These are phyloP conservation scores for Melieria crassipennis DNA, from an alignment of 2,888 invertebrate genomes.

Conservation along the genomic window DNA sequence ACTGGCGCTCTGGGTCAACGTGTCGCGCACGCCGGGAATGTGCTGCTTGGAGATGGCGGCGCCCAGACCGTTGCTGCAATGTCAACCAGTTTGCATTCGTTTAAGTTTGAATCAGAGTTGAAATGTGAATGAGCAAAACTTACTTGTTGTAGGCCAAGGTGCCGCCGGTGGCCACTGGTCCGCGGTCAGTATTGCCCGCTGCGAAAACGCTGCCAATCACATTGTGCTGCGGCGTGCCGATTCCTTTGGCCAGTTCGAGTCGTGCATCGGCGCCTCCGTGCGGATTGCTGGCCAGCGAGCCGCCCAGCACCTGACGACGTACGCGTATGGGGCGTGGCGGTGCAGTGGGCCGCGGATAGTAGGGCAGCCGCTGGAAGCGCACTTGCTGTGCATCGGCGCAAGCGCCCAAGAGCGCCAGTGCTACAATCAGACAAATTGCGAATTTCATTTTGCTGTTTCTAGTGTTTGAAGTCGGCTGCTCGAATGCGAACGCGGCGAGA, in stretches of 20 bases:
- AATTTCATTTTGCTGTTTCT: too few relatives aligned
- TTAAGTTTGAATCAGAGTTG: not conserved
- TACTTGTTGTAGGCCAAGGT: slow-evolving; percentile 45
- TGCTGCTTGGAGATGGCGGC: slow-evolving; percentile 42
- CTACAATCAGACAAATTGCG: not conserved
- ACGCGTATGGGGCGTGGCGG: slow-evolving; percentile 41
- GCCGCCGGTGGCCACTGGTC: slow-evolving; percentile 46
- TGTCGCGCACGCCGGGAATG: slow-evolving; percentile 46
- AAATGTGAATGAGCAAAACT: slow-evolving; percentile 18
- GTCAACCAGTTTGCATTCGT: not conserved
- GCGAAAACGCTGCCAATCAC: slow-evolving; percentile 50
- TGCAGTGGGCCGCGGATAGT: slow-evolving; percentile 43
- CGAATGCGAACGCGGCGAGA: too few relatives aligned
- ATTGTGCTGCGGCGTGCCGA: slow-evolving; percentile 57
- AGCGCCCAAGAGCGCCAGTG: slow-evolving; percentile 20
- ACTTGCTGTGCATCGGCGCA: slow-evolving; percentile 34
- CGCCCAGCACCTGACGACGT: slow-evolving; percentile 44
- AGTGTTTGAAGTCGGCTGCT: too few relatives aligned
- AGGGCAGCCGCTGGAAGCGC: slow-evolving; percentile 34
- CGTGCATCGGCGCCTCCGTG: slow-evolving; percentile 54
- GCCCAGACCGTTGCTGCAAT: slow-evolving; percentile 44
- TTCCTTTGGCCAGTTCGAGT: slow-evolving; percentile 48
- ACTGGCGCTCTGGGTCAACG: slow-evolving; percentile 41
- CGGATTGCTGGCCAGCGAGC: slow-evolving; percentile 51
- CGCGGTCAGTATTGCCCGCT: slow-evolving; percentile 44